Evolutionary conservation across 2,797 vertebrate species (phyloP).

Genomic region (Parambassis ranga): DNA sequence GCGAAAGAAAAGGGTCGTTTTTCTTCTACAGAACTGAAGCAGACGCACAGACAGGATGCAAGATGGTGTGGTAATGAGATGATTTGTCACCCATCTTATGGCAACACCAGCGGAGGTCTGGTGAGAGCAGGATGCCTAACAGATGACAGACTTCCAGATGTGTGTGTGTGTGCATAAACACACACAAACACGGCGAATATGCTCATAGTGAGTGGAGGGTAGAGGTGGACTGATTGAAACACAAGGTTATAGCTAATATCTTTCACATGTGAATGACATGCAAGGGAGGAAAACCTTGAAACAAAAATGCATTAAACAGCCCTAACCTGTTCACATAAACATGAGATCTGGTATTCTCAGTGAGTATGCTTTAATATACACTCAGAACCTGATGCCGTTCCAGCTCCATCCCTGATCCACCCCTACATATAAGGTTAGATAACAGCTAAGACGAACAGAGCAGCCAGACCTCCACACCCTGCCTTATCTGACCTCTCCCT

Average conservation of each 20-base stretch:
- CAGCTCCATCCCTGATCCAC: not conserved
- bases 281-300: slow-evolving; percentile 17
- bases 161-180: slow-evolving; percentile 8
- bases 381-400: not conserved
- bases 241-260: slow-evolving; percentile 11
- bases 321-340: no score
- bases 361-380: no score
- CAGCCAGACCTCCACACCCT: slow-evolving; percentile 31
- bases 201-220: not conserved
- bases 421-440: slow-evolving; percentile 31
- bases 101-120: not conserved
- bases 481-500: slow-evolving; percentile 66
- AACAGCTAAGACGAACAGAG: slow-evolving; percentile 32
- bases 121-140: slow-evolving; percentile 24
- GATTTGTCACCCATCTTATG: slow-evolving; percentile 36
- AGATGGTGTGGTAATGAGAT: not conserved
- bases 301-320: no score
- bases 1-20: not conserved
- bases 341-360: no score
- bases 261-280: slow-evolving; percentile 22
- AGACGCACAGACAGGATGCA: not conserved
- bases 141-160: slow-evolving; percentile 44
- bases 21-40: slow-evolving; percentile 16
- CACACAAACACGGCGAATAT: not conserved
- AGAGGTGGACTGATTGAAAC: not conserved